Evolutionary conservation across 2,113 vertebrate species (phyloP).

Genomic region (Callipepla californica): DNA sequence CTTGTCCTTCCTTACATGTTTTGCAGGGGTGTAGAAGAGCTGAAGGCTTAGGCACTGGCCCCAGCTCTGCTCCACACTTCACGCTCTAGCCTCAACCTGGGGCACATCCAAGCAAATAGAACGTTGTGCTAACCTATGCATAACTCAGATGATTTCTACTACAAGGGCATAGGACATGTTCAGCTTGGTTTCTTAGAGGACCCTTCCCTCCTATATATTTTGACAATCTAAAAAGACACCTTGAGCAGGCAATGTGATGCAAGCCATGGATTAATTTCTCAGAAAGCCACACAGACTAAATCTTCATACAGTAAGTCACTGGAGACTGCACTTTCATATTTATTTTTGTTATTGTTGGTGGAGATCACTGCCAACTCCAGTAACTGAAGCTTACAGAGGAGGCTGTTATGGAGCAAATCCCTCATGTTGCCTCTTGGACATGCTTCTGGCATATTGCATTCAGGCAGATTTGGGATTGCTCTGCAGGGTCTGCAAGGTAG

Average conservation of each 20-base stretch:
- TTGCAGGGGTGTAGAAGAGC: neutral
- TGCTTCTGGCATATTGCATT: constrained; percentile 41
- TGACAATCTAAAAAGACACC: constrained; percentile 62
- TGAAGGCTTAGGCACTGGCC: neutral
- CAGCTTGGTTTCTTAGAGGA: constrained; percentile 21
- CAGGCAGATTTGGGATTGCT: constrained; percentile 1
- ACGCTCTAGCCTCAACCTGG: neutral
- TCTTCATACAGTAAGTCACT: neutral
- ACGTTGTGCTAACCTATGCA: constrained; percentile 16
- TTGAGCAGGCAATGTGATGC: constrained; percentile 14
- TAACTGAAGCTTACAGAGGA: constrained; percentile 44
- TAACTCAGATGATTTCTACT: neutral
- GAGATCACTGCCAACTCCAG: constrained; percentile 54
- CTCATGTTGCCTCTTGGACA: constrained; percentile 54
- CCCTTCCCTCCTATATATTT: constrained; percentile 16
- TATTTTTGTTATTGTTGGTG: constrained; percentile 63
- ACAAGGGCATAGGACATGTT: neutral
- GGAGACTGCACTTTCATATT: constrained; percentile 59
- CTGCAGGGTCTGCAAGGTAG: neutral
- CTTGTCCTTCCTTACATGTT: neutral
- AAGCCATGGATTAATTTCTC: constrained; percentile 20
- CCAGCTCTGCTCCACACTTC: neutral
- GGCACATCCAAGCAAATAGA: neutral
- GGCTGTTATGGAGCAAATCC: constrained; percentile 42
- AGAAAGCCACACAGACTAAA: constrained; percentile 53